These are phyloP conservation scores for Cyclargus thomasi DNA, from an alignment of 1,140 invertebrate species.

Conservation along the genomic window DNA sequence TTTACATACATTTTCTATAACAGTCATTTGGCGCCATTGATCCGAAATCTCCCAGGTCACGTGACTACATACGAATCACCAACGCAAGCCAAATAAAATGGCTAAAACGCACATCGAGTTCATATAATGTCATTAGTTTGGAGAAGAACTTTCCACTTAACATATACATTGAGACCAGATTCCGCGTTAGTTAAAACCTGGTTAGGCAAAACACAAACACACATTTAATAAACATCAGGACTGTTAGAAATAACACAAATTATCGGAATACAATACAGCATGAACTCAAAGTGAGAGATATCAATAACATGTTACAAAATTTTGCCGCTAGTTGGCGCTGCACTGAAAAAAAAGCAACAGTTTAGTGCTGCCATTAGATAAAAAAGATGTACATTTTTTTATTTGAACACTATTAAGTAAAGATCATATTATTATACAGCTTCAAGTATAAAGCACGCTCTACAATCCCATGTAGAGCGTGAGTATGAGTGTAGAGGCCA, in stretches of 20 bases:
- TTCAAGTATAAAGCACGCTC: too few species aligned
- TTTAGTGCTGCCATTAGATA: slow-evolving; percentile 23
- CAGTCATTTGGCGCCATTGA: slow-evolving; percentile 75
- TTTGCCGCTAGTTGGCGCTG: slow-evolving; percentile 60
- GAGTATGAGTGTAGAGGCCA: too few species aligned
- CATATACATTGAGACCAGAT: slow-evolving; percentile 57
- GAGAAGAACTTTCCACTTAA: slow-evolving; percentile 61
- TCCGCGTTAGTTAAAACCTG: slow-evolving; percentile 39
- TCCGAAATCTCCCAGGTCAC: slow-evolving; percentile 71
- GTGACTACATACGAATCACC: slow-evolving; percentile 75
- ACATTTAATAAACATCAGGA: slow-evolving; percentile 53
- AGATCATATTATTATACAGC: too few species aligned
- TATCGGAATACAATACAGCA: slow-evolving; percentile 58
- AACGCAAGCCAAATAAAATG: slow-evolving; percentile 74
- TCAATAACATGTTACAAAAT: slow-evolving; percentile 68
- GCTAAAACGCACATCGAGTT: slow-evolving; percentile 74
- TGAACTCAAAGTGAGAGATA: slow-evolving; percentile 68
- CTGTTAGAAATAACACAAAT: slow-evolving; percentile 58
- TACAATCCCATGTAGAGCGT: too few species aligned
- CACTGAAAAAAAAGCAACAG: slow-evolving; percentile 31
- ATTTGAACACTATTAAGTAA: too few species aligned
- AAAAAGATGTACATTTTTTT: not conserved
- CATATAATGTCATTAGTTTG: slow-evolving; percentile 69
- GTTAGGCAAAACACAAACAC: slow-evolving; percentile 56
- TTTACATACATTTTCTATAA: slow-evolving; percentile 70